A percentile compares a stretch with the other conserved stretches of the same genome.
These are phyloP conservation scores for Hippocampus kuda DNA, from an alignment of 2,797 vertebrate genomes.

Conservation along the genomic window DNA sequence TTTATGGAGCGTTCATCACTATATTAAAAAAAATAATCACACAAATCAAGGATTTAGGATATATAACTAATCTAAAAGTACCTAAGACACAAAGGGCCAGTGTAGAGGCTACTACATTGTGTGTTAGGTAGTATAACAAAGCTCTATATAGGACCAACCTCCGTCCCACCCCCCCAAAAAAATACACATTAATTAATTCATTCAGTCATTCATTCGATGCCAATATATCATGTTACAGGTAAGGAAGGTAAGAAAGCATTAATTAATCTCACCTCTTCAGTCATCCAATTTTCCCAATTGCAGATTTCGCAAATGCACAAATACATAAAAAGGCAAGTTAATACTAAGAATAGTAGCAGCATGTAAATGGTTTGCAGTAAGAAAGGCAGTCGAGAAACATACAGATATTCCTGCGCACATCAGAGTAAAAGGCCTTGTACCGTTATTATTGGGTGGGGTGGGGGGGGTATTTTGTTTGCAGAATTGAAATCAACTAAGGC, in stretches of 20 bases:
- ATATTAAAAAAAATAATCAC: not conserved
- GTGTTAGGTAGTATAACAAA: constrained; percentile 35
- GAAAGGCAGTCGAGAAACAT: not conserved
- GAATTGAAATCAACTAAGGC: not conserved
- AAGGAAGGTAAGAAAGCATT: not conserved
- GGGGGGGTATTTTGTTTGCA: not conserved
- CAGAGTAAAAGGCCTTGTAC: no score
- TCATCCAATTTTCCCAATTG: not conserved
- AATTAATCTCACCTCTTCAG: not conserved
- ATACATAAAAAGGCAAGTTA: not conserved
- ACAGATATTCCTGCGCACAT: not conserved
- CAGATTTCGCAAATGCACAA: not conserved
- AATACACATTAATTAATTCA: no score
- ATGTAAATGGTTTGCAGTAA: not conserved
- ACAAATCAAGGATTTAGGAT: constrained; percentile 2
- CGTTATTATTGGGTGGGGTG: no score
- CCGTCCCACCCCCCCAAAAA: no score
- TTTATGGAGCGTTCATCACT: not conserved
- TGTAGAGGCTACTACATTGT: constrained; percentile 36
- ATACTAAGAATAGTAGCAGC: constrained; percentile 1
- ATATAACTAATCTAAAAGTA: constrained; percentile 10
- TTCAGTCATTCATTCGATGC: not conserved
- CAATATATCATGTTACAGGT: not conserved
- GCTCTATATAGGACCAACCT: not conserved
- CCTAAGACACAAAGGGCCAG: constrained; percentile 20